Conservation (phyloP, 2,797 vertebrate species). For the Protosalanx chinensis region DNA sequence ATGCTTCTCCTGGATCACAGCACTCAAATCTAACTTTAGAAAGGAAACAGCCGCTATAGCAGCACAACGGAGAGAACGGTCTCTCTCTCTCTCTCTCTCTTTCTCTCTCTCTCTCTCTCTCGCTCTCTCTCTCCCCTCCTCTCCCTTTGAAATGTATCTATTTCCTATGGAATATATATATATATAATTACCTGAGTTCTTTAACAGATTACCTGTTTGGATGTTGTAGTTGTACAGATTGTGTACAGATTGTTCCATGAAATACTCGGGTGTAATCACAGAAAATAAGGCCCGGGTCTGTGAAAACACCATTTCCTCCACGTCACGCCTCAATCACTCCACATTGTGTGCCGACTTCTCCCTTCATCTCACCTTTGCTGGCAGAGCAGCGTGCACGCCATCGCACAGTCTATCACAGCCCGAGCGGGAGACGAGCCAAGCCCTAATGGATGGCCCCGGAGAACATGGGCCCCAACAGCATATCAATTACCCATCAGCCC, state of each 20-base stretch:
- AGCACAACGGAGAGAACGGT: not conserved
- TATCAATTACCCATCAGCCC: conserved; percentile 75
- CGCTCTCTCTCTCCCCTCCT: not conserved
- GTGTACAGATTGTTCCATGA: not conserved
- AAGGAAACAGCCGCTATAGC: not conserved
- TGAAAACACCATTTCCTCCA: conserved; percentile 74
- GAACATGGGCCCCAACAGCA: conserved; percentile 66
- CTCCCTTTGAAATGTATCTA: not conserved
- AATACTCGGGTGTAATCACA: conserved; percentile 58
- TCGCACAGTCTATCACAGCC: conserved; percentile 66
- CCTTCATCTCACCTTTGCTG: conserved; percentile 46
- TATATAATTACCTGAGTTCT: not conserved
- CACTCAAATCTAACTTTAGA: not conserved
- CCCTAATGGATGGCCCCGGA: conserved; percentile 65
- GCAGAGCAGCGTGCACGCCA: conserved; percentile 54
- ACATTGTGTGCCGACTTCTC: conserved; percentile 59
- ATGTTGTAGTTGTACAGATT: not conserved
- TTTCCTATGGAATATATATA: not conserved
- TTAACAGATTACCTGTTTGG: not conserved
- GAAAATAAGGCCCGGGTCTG: conserved; percentile 64
- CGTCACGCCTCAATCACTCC: conserved; percentile 76
- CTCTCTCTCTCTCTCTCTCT: not conserved
- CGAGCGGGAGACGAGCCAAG: conserved; percentile 53
- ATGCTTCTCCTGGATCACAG: not conserved
- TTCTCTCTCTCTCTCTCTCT: not conserved